Base-by-base conservation (phyloP, 2,888 invertebrate species). In the Eristalinus sepulchralis region DNA sequence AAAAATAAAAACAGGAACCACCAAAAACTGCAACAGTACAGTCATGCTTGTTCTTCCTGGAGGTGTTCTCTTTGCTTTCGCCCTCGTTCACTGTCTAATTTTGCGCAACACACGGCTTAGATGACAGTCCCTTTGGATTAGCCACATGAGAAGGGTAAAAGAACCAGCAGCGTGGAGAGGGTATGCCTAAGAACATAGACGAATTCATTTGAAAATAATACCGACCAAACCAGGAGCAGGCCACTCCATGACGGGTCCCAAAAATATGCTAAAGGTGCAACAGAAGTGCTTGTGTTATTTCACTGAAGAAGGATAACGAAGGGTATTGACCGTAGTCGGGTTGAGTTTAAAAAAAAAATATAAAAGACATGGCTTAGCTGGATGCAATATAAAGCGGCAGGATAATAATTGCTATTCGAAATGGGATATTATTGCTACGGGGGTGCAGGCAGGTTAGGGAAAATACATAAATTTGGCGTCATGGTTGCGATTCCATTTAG, bases 401-500 rank as follows among this genome's bases (percentile, higher is more conserved):
- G 83, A 83, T 67, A 86, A 83, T 83, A 86, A 86, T 86, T 86
- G 83, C 78, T 83, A 83, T 86, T 78, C 66, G 77, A 31, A 70
- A 53, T 82, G 64, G 77, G 33, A 77, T 82, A 73, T 75, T 75
- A 63, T 86, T 78, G 83, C 83, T 86, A 83, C 70, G 86, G 86
- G 86, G 86, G 83, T 85, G 82, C 82, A 57, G 10, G 57, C 66
- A 70, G 55, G 66, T 11, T 47, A 77, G 47, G 34, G 53, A 64
- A 17, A 13, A 27, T 22, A 76, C 73, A 78, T 73, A 82, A 70
- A 67, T 83, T 83, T 75, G 62, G 83, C 78, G 83, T 86, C 86
- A 86, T 83, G 86, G 78, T 86, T 78, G 83, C 85, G 85, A 83
- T 82, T 77, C 77, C 85, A 82, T 82, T 86, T 77, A 62, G 77